Evolutionary conservation across 2,888 invertebrate species (phyloP), one percentile per base, ranked within the genome.

Genomic region (Drosophila histrio): DNA sequence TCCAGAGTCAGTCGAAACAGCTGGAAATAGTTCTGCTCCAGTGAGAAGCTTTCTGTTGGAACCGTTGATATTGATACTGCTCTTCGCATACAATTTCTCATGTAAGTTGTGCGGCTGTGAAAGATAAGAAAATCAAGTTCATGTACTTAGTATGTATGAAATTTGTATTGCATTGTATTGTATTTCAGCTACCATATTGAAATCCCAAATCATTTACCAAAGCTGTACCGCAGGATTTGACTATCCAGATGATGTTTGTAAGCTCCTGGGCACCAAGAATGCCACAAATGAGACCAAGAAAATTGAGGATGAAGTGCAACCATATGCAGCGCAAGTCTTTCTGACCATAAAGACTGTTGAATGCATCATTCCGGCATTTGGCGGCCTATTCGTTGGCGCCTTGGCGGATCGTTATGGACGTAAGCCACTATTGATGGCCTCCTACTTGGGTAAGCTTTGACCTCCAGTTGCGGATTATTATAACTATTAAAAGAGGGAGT

Each of bases 391-490:
- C 88, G 89, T 96, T 61, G 96, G 96, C 6, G 95, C 95, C 0
- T 96, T 96, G 96, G 96, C 96, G 22, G 96, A 96, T 89, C 94
- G 93, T 53, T 93, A 95, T 91, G 96, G 96, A 11, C 93, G 96
- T 49, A 95, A 95, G 87, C 95, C 96, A 1, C 90, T 96, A 41
- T 87, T 96, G 36, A 89, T 95, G 9, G 92, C 93, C 81, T 93
- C 95, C 9, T 92, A 94, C 68, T 89, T 93, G 69, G 95, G 95
- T 94, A 89, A 92, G 73, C 3, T 7, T 30, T 15, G 1, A 21
- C 1, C 19, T 39, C 11, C 21, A 44, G 15, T 17, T 36, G 36
- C n/a, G n/a, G n/a, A n/a, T n/a, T n/a, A n/a, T n/a, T n/a, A n/a
- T n/a, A n/a, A n/a, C n/a, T n/a, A n/a, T n/a, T n/a, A n/a, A n/a